Conservation (phyloP, 2,888 invertebrate species). For the Hylaea fasciaria region DNA sequence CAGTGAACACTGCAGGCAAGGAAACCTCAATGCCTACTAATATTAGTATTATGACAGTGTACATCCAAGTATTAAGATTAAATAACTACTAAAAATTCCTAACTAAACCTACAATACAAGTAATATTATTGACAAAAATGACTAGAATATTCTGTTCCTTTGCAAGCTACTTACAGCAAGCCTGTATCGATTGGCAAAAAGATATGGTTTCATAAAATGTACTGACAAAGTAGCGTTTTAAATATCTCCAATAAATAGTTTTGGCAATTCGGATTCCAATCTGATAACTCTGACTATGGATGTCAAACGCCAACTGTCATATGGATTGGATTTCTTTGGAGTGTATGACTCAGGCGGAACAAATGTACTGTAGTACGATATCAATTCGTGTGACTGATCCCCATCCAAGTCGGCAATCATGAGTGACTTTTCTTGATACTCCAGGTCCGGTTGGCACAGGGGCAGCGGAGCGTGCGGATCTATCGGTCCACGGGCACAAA, state of each 20-base stretch:
- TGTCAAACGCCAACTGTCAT: slow-evolving; percentile 86
- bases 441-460: slow-evolving; percentile 90
- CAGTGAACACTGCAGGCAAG: slow-evolving; percentile 65
- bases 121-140: slow-evolving; percentile 40
- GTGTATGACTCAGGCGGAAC: slow-evolving; percentile 70
- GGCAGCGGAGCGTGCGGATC: slow-evolving; percentile 64
- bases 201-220: slow-evolving; percentile 26
- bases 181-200: slow-evolving; percentile 44
- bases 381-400: slow-evolving; percentile 90
- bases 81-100: slow-evolving; percentile 13
- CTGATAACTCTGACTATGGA: slow-evolving; percentile 89
- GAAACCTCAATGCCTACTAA: slow-evolving; percentile 43
- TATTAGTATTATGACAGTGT: slow-evolving; percentile 40
- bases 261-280: slow-evolving; percentile 89
- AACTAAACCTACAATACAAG: slow-evolving; percentile 3
- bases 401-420: slow-evolving; percentile 90
- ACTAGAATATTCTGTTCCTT: slow-evolving; percentile 50
- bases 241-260: slow-evolving; percentile 84
- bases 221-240: slow-evolving; percentile 43
- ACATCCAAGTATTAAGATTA: slow-evolving; percentile 30
- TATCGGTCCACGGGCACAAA: slow-evolving; percentile 84
- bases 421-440: slow-evolving; percentile 89
- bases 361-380: slow-evolving; percentile 90
- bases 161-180: slow-evolving; percentile 63
- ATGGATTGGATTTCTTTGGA: slow-evolving; percentile 67